A percentile compares a stretch with the other conserved stretches of the same genome.
phyloP scores from a whole-genome alignment of 2,888 invertebrate genomes.

The Melangyna quadrimaculata region DNA sequence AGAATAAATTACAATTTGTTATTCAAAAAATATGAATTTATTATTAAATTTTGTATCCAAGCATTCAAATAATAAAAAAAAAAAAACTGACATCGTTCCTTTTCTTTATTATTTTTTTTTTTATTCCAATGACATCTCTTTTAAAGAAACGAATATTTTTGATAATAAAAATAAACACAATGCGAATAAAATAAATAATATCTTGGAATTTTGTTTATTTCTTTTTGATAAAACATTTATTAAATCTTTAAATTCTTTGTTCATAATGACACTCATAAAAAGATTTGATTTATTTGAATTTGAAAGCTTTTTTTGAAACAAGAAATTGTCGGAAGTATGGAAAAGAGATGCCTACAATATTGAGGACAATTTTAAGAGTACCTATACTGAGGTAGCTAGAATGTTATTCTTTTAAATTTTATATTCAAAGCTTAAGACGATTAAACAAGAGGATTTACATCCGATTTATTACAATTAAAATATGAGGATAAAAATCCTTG shows the following conservation, averaged over 20 bases:
- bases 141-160: too few species aligned
- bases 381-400: too few species aligned
- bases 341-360: too few species aligned
- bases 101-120: too few species aligned
- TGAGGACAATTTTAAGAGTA: neutral
- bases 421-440: too few species aligned
- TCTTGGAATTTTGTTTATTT: neutral
- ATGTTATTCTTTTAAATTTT: neutral
- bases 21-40: slow-evolving; percentile 6
- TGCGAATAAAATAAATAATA: neutral
- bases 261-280: neutral
- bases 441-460: too few species aligned
- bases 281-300: neutral
- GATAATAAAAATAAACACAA: neutral
- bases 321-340: neutral
- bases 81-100: neutral
- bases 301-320: neutral
- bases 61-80: neutral
- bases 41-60: too few species aligned
- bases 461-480: too few species aligned
- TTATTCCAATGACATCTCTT: neutral
- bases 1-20: neutral
- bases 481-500: too few species aligned
- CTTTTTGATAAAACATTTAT: neutral
- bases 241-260: neutral